Base-by-base conservation (phyloP, 2,797 vertebrate genomes). In the Cuniculus paca region DNA sequence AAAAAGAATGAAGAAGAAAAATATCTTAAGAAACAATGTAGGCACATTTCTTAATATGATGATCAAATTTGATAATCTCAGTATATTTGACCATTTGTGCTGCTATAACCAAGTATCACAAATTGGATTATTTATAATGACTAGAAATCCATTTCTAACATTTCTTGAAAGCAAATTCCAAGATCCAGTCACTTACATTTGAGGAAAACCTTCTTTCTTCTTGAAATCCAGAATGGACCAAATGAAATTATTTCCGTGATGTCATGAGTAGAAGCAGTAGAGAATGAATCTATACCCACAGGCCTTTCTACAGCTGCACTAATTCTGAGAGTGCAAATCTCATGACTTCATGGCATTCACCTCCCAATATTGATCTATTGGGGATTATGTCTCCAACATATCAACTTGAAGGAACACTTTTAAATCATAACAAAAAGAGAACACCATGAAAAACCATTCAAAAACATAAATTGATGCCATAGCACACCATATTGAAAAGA, bases 261-360 rank as follows among this genome's bases (percentile, higher is more conserved):
- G 19, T 61, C 34, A 75, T 1, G 16, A 56, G 7, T 13, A 61
- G 39, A n/a, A n/a, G 19, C 28, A 42, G 52, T 6, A 24, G 6
- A n/a, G 13, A 77, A 13, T 58, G 19, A 60, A 48, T 10, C 12
- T 20, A 60, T 7, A 5, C 10, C 34, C 12, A 16, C 12, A 45
- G 6, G 8, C 6, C 4, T 48, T 88, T 50, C n/a, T 20, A 74
- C 24, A 24, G 4, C 34, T 22, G 39, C 39, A 26, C 58, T 88
- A 11, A 77, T 75, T 42, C 3, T 7, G 5, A 26, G 31, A 13
- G 0, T 1, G 58, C 8, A 48, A 1, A 1, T 14, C 0, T 48
- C 1, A 5, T 36, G 13, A 48, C 4, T 14, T 13, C 20, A 61
- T 16, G 74, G 14, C 22, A 26, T 11, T 22, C 5, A 0, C 14